Percentiles rank a stretch among this genome's conserved stretches.
phyloP scores from a whole-genome alignment of 2,797 vertebrate species.

The Acipenser ruthenus region DNA sequence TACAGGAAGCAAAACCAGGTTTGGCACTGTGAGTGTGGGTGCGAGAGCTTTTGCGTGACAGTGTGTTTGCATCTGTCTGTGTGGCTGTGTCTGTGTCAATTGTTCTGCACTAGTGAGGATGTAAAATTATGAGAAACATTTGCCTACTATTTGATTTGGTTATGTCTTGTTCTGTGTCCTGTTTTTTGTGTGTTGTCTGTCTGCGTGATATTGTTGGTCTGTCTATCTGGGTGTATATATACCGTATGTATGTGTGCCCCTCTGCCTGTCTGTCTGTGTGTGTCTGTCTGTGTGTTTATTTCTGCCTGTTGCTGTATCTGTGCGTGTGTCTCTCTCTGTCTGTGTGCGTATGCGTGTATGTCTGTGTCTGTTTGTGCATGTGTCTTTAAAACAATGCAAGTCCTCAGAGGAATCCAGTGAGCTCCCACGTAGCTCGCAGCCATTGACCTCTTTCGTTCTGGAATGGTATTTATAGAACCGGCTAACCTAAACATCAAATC shows the following conservation, averaged over 20 bases:
- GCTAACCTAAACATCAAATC: not conserved
- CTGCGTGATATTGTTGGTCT: not conserved
- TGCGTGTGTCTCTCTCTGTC: slow-evolving; percentile 1
- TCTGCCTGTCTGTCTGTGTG: slow-evolving; percentile 17
- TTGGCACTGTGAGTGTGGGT: not conserved
- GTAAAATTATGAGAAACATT: too few species aligned
- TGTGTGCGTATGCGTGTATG: not conserved
- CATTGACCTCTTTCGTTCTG: not conserved
- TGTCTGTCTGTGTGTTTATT: slow-evolving; percentile 17
- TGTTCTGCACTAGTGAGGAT: slow-evolving; percentile 12
- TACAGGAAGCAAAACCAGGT: slow-evolving; percentile 2
- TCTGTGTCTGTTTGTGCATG: slow-evolving; percentile 10
- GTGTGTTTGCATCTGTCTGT: slow-evolving; percentile 47
- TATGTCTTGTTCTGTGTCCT: not conserved
- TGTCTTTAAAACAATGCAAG: not conserved
- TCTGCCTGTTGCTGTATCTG: slow-evolving; percentile 1
- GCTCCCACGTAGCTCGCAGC: not conserved
- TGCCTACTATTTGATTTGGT: too few species aligned
- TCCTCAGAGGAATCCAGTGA: not conserved
- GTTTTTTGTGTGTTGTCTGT: not conserved
- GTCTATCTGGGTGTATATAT: slow-evolving; percentile 18
- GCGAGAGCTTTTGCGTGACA: slow-evolving; percentile 11
- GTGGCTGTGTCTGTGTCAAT: slow-evolving; percentile 47
- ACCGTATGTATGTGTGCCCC: slow-evolving; percentile 39
- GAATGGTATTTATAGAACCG: not conserved